Evolutionary conservation across 2,797 vertebrate species (phyloP).

Genomic region (Odontamblyopus lacepedii): DNA sequence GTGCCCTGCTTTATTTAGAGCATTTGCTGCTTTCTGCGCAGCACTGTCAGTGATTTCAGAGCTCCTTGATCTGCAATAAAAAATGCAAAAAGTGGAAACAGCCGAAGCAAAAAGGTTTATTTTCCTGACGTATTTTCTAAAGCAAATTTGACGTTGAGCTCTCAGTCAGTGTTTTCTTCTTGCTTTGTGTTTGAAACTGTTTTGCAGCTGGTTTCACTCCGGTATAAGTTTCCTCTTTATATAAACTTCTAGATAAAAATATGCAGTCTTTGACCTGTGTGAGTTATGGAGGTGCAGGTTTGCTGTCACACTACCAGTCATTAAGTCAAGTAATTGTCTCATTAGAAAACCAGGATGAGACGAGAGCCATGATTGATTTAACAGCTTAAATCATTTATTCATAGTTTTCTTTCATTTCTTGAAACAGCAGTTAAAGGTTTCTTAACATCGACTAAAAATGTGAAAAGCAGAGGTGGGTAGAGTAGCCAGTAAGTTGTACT

Average conservation of each 20-base stretch:
- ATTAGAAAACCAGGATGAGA: not conserved
- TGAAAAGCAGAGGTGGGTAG: too few species aligned
- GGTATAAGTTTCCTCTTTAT: conserved; percentile 26
- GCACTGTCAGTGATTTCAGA: conserved; percentile 30
- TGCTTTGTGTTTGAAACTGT: conserved; percentile 22
- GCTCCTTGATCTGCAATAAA: conserved; percentile 46
- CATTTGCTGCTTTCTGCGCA: conserved; percentile 27
- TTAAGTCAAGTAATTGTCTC: not conserved
- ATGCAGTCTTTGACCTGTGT: not conserved
- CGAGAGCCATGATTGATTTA: not conserved
- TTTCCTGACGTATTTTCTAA: conserved; percentile 26
- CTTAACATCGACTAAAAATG: too few species aligned
- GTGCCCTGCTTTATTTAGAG: conserved; percentile 31
- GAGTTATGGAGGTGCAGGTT: not conserved
- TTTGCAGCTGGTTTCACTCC: not conserved
- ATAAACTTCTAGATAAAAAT: conserved; percentile 10
- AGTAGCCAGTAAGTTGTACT: too few species aligned
- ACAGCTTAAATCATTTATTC: not conserved
- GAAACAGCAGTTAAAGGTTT: too few species aligned
- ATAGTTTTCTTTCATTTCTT: too few species aligned
- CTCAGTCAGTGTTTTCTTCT: conserved; percentile 29
- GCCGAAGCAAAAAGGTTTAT: conserved; percentile 20
- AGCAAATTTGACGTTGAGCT: conserved; percentile 32
- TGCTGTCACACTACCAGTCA: not conserved
- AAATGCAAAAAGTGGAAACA: conserved; percentile 20